These are phyloP conservation scores for Scopus umbretta DNA, from an alignment of 2,113 vertebrate genomes.

Conservation along the genomic window DNA sequence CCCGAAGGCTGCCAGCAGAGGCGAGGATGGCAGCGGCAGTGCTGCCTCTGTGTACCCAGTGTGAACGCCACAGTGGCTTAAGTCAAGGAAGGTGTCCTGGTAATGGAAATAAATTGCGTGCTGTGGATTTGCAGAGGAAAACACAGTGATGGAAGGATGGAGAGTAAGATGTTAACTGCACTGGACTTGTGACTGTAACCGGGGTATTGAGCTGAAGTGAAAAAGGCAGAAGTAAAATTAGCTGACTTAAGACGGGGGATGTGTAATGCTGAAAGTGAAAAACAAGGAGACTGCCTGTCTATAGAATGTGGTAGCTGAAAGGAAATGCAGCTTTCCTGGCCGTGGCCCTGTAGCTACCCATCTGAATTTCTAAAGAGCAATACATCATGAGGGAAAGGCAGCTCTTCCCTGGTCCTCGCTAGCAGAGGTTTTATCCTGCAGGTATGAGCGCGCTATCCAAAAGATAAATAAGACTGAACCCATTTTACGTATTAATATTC, in stretches of 20 bases:
- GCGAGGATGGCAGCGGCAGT: not conserved
- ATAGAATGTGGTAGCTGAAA: not conserved
- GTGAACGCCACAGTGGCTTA: not conserved
- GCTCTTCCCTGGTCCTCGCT: not conserved
- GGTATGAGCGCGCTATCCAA: not conserved
- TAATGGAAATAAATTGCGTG: constrained; percentile 28
- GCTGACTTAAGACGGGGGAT: not conserved
- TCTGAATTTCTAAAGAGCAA: constrained; percentile 19
- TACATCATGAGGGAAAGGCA: not conserved
- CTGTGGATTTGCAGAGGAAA: not conserved
- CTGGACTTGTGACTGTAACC: not conserved
- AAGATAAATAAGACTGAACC: not conserved
- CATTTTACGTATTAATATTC: not conserved
- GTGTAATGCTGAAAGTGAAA: not conserved
- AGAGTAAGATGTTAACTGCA: not conserved
- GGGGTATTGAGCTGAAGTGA: constrained; percentile 23
- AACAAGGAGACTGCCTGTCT: constrained; percentile 19
- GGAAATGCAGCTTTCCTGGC: constrained; percentile 50
- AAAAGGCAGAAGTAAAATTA: constrained; percentile 53
- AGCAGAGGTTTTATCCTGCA: not conserved
- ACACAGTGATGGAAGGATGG: not conserved
- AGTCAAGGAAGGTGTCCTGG: not conserved
- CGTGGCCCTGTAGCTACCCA: not conserved
- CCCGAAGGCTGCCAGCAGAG: not conserved
- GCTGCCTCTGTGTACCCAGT: not conserved